These are phyloP conservation scores for Geococcyx californianus DNA, from an alignment of 2,113 vertebrate species.

Conservation along the genomic window DNA sequence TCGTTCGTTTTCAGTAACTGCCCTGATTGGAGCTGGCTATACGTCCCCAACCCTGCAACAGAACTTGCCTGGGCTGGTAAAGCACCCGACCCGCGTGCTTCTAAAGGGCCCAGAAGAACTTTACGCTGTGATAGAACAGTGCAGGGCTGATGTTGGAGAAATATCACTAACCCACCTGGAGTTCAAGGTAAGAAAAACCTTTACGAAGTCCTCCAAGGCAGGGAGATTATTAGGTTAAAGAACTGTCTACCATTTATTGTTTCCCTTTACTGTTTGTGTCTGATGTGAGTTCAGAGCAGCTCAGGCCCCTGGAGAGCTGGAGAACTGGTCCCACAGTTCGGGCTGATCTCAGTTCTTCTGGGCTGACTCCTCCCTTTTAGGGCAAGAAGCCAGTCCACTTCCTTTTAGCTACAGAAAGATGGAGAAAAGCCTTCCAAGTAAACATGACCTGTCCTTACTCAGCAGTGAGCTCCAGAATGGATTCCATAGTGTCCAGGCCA, in stretches of 20 bases:
- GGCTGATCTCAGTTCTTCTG: not conserved
- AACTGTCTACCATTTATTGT: not conserved
- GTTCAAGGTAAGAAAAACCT: not conserved
- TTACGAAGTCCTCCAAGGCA: not conserved
- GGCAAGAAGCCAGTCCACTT: not conserved
- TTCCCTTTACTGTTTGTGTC: not conserved
- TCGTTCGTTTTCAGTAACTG: not conserved
- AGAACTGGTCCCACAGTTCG: not conserved
- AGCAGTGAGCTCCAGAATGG: constrained; percentile 77
- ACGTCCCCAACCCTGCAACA: not conserved
- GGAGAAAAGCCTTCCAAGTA: not conserved
- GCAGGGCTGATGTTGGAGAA: not conserved
- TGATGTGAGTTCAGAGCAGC: not conserved
- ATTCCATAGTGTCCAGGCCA: constrained; percentile 79
- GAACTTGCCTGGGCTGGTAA: not conserved
- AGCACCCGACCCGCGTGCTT: not conserved
- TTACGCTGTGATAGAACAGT: not conserved
- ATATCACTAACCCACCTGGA: not conserved
- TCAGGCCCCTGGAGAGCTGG: not conserved
- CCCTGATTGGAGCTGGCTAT: not conserved
- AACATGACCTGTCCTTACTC: constrained; percentile 61
- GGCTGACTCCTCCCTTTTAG: not conserved
- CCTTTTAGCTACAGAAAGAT: not conserved
- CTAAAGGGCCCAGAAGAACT: not conserved
- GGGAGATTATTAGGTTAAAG: not conserved